A percentile compares a stretch with the other conserved stretches of the same genome.
Conservation (phyloP, 2,113 vertebrate genomes). For the Ploceus nigricollis region DNA sequence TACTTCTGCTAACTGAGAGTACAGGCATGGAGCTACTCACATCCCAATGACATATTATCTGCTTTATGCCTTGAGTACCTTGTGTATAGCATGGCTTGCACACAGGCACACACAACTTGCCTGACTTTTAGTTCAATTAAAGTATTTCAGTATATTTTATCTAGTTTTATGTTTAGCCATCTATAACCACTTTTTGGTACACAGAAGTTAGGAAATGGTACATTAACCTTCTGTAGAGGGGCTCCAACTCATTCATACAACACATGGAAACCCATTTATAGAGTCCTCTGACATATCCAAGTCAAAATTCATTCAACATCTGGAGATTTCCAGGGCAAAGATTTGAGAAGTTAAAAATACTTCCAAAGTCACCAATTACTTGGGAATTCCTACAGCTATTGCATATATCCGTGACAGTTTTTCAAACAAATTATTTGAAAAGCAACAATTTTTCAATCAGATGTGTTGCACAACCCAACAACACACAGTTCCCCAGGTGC, state of each 20-base stretch:
- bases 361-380: neutral
- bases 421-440: neutral
- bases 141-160: neutral
- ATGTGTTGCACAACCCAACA: neutral
- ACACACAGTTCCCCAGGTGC: neutral
- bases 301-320: neutral
- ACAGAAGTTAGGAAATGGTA: neutral
- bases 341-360: neutral
- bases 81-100: neutral
- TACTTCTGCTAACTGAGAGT: neutral
- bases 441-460: neutral
- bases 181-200: neutral
- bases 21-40: neutral
- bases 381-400: neutral
- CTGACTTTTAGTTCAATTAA: neutral
- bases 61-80: neutral
- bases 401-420: neutral
- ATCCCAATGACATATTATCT: accelerated
- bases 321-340: neutral
- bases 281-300: neutral
- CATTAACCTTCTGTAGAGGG: neutral
- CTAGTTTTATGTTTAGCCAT: neutral
- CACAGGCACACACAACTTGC: neutral
- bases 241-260: neutral
- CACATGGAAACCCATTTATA: neutral